Evolutionary conservation across 2,113 vertebrate genomes (phyloP), one percentile per base, ranked within the genome.

Genomic region (Gasterosteus nipponicus): DNA sequence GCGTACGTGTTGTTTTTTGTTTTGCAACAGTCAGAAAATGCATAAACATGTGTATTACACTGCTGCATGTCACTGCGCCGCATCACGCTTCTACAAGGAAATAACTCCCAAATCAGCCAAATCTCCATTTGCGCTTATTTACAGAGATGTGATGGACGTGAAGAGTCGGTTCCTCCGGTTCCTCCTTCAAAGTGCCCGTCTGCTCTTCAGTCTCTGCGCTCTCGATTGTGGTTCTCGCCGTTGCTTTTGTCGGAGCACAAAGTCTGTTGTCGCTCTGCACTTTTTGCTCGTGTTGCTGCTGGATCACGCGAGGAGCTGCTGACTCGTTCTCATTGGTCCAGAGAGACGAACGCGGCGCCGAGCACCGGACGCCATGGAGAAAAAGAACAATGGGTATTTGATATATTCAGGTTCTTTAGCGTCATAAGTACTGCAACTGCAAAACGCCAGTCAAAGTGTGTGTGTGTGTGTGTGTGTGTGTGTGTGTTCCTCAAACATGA

Each of bases 401-500:
- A 59, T 63, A 46, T 31, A 31, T 64, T 47, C 69, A 70, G 71
- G 56, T 73, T 75, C 65, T 44, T n/a, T 31, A 38, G 67, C 69
- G 59, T 87, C 26, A 46, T 57, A 63, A 51, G 73, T 76, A 31
- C 51, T 76, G 57, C 58, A 67, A 76, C 51, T 75, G 42, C 10
- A 54, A 66, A 83, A 84, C 75, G 63, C 58, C 39, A 68, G 64
- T 80, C 56, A 75, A 77, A 49, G 29, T 49, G 19, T 29, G 42
- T 75, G 62, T 63, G 91, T 97, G 97, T 74, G 5, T 74, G 10
- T 63, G 51, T 54, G 46, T 77, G 97, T 77, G 62, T 64, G 6
- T 72, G 10, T 61, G 47, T 54, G 46, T 75, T 69, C 78, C 84
- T 96, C 95, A 98, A 87, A 98, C 97, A 9, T 97, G 97, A 71